Evolutionary conservation across 2,888 invertebrate species (phyloP), one percentile per base, ranked within the genome.

Genomic region (Amblyteles armatorius): DNA sequence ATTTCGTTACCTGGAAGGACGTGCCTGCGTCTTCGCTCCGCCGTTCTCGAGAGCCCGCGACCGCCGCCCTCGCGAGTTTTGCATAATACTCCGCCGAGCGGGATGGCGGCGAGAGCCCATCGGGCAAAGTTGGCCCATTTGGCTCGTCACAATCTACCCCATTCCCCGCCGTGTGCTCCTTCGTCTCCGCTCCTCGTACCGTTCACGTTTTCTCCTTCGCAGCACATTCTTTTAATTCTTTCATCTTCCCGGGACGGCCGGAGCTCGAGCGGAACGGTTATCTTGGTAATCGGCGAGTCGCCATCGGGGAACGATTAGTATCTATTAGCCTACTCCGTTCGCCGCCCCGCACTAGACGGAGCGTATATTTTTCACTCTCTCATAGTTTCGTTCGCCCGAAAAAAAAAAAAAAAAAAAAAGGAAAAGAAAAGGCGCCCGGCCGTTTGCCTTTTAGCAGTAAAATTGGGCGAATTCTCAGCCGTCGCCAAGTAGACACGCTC

Each of bases 1-100:
- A 82, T 84, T 86, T 86, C 82, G 85, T 87, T 85, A 82, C 85
- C 82, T 86, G 86, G 74, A 80, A 84, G 48, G 78, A 84, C 79
- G 81, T 72, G 69, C 63, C 60, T 50, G 71, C 83, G 72, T 85
- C 71, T 79, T 73, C 68, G 40, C 29, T 48, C 55, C 48, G 36
- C 71, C 50, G 36, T 16, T 69, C 77, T 74, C 65, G 60, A 13
- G 33, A 77, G 72, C 69, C 26, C 52, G 26, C 29, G 48, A 44
- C 69, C 19, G 19, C 48, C 36, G 69, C 67, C 22, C 68, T 73
- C 22, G n/a, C 68, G 29, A 33, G 68, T 76, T 85, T 82, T 82
- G 84, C 82, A 85, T 79, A 79, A 82, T 82, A 71, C 67, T 65
- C 73, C 57, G 52, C 16, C 16, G 44, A 36, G 69, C 50, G 13